Percentiles rank a stretch among this genome's conserved stretches.
Conservation (phyloP, 2,113 vertebrate genomes). For the Calidris pugnax region DNA sequence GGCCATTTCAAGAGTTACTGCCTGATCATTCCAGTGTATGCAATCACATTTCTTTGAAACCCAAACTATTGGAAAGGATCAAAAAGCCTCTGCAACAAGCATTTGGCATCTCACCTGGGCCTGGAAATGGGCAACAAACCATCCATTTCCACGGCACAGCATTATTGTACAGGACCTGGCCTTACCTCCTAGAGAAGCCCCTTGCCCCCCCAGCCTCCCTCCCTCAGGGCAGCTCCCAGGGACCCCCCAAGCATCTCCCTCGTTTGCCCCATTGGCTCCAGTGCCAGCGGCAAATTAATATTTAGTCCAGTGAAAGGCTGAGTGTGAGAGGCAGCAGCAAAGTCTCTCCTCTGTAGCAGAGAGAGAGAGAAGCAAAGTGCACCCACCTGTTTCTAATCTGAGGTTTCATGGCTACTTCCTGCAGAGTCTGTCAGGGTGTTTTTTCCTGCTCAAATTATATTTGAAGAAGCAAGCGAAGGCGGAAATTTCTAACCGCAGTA, state of each 20-base stretch:
- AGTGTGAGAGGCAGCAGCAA: not conserved
- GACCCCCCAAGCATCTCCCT: not conserved
- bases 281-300: not conserved
- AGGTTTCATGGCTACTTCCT: slow-evolving; percentile 44
- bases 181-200: not conserved
- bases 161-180: fast-evolving
- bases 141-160: fast-evolving
- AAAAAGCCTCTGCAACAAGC: not conserved
- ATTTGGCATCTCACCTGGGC: not conserved
- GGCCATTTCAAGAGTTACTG: not conserved
- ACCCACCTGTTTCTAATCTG: slow-evolving; percentile 63
- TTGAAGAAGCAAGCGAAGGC: not conserved
- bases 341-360: not conserved
- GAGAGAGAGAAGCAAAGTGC: slow-evolving; percentile 6
- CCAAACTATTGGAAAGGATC: not conserved
- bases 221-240: fast-evolving
- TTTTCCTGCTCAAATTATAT: slow-evolving; percentile 19
- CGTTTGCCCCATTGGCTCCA: fast-evolving
- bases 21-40: fast-evolving
- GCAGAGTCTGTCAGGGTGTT: slow-evolving; percentile 1
- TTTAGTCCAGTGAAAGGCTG: not conserved
- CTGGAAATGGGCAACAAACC: not conserved
- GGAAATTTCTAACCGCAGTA: slow-evolving; percentile 49
- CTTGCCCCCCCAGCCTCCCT: not conserved
- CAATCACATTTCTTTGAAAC: not conserved